Evolutionary conservation across 2,113 vertebrate species (phyloP).

Genomic region (Pagrus major): DNA sequence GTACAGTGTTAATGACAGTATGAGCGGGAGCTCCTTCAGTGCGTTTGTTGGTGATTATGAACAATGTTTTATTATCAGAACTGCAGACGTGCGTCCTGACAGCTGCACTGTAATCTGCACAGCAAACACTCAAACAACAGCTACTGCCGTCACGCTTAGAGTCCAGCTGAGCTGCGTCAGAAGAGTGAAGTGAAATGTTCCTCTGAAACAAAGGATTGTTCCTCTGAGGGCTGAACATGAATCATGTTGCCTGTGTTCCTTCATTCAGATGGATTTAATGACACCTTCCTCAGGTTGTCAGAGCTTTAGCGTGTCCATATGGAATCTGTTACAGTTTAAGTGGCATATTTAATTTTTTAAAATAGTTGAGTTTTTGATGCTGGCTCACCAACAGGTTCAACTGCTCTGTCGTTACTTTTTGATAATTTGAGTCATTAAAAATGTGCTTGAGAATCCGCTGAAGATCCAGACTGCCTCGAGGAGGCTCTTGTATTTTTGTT

Average conservation of each 20-base stretch:
- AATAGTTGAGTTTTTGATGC: not conserved
- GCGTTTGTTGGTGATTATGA: constrained; percentile 3
- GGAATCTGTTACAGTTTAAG: not conserved
- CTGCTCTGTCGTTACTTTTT: too few species aligned
- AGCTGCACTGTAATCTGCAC: not conserved
- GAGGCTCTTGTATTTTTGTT: too few species aligned
- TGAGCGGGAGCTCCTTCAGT: not conserved
- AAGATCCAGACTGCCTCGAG: too few species aligned
- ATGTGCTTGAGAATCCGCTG: too few species aligned
- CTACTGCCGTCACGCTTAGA: not conserved
- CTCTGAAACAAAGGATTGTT: not conserved
- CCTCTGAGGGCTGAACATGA: not conserved
- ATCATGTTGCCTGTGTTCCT: not conserved
- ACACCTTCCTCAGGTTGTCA: not conserved
- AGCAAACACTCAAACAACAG: not conserved
- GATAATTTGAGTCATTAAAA: too few species aligned
- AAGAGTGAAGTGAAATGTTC: not conserved
- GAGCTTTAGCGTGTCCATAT: not conserved
- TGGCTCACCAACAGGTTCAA: not conserved
- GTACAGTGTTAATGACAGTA: not conserved
- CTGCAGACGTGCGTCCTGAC: not conserved
- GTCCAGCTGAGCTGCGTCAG: not conserved
- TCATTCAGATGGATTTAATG: not conserved
- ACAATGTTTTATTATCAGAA: not conserved
- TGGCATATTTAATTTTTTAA: not conserved